Percentiles rank a stretch among this genome's conserved stretches.
Evolutionary conservation across 2,113 vertebrate genomes (phyloP).

Genomic region (Pseudopipra pipra): DNA sequence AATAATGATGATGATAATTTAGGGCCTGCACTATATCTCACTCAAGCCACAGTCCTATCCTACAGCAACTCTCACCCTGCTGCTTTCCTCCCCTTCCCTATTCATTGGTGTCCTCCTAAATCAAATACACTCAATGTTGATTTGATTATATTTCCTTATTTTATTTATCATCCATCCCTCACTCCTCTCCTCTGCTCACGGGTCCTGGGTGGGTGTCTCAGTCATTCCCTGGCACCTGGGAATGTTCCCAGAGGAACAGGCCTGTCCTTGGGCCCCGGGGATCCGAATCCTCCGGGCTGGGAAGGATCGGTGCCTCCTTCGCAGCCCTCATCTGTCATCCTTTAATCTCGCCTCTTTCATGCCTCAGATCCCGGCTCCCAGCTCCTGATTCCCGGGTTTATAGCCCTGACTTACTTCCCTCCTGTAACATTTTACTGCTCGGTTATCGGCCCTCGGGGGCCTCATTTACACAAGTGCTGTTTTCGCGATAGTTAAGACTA

Average conservation of each 20-base stretch:
- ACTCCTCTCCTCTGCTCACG: neutral
- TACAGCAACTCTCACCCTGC: conserved; percentile 41
- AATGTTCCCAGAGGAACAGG: neutral
- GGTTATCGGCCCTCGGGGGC: conserved; percentile 54
- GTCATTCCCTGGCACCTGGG: neutral
- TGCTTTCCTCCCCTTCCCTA: conserved; percentile 10
- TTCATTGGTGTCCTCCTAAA: conserved; percentile 61
- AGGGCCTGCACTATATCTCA: conserved; percentile 56
- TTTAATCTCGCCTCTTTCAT: conserved; percentile 23
- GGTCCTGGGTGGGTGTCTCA: neutral
- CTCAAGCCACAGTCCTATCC: conserved; percentile 41
- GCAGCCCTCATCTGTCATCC: conserved; percentile 26
- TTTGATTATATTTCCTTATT: conserved; percentile 59
- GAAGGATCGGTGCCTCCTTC: neutral
- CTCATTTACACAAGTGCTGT: conserved; percentile 67
- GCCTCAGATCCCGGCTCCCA: conserved; percentile 52
- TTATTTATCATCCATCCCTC: conserved; percentile 37
- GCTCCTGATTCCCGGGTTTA: conserved; percentile 48
- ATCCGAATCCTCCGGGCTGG: neutral
- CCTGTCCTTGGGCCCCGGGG: neutral
- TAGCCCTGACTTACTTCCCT: conserved; percentile 59
- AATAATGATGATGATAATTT: conserved; percentile 65
- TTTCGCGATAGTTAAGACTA: conserved; percentile 64
- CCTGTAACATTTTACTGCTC: conserved; percentile 65
- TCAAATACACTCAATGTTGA: conserved; percentile 57